phyloP scores from a whole-genome alignment of 1,140 invertebrate species.

The Trissolcus basalis region DNA sequence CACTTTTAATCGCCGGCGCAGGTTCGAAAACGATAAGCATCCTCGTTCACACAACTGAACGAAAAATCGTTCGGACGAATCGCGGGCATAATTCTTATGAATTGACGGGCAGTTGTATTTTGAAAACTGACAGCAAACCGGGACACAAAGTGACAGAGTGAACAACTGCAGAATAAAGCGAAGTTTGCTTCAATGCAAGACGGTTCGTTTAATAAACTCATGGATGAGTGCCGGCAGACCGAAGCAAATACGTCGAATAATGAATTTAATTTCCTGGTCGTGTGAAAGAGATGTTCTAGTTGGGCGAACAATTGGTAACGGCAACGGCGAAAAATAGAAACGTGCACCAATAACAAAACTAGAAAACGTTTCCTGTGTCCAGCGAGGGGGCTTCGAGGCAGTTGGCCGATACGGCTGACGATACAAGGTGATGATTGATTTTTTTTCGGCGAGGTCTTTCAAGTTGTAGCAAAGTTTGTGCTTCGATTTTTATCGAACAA shows the following conservation, averaged over 20 bases:
- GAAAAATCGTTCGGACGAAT: slow-evolving; percentile 1
- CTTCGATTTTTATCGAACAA: slow-evolving; percentile 44
- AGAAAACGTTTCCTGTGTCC: slow-evolving; percentile 30
- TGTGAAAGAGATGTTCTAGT: slow-evolving; percentile 1
- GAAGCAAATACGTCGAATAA: slow-evolving; percentile 1
- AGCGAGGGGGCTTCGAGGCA: slow-evolving; percentile 21
- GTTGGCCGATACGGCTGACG: slow-evolving; percentile 2
- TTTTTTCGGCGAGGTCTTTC: slow-evolving; percentile 20
- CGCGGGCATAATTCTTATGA: no score
- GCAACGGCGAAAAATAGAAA: slow-evolving; percentile 6
- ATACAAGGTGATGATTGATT: slow-evolving; percentile 42
- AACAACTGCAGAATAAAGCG: no score
- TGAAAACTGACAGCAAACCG: no score
- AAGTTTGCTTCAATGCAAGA: neutral
- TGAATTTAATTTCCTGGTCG: slow-evolving; percentile 1
- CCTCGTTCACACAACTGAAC: slow-evolving; percentile 27
- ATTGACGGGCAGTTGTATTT: no score
- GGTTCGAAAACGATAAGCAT: slow-evolving; percentile 39
- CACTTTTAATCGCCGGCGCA: slow-evolving; percentile 38
- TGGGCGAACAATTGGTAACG: slow-evolving; percentile 1
- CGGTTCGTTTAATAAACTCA: neutral
- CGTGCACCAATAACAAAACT: slow-evolving; percentile 7
- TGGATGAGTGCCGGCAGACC: neutral
- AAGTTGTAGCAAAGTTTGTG: slow-evolving; percentile 34
- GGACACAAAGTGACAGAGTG: no score